phyloP scores from a whole-genome alignment of 2,113 vertebrate genomes.

The Poeciliopsis occidentalis region DNA sequence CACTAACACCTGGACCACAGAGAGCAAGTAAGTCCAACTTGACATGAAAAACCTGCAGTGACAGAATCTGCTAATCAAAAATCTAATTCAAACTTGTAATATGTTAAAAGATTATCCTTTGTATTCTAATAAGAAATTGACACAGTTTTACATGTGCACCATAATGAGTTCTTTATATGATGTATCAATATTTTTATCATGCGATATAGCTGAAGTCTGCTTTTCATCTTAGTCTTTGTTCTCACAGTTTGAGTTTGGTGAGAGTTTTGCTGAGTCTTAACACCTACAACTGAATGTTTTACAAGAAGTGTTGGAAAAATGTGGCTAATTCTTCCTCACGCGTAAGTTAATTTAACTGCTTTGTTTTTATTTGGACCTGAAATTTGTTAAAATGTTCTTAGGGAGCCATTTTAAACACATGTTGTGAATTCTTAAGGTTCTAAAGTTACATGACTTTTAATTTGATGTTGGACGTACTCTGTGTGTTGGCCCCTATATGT shows the following conservation, averaged over 20 bases:
- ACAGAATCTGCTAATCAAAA: not conserved
- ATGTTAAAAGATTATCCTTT: not conserved
- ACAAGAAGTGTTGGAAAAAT: not conserved
- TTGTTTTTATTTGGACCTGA: not conserved
- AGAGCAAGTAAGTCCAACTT: constrained; percentile 31
- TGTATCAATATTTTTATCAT: not conserved
- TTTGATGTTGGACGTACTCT: not conserved
- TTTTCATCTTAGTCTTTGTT: not conserved
- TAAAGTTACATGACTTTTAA: not conserved
- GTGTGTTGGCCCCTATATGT: not conserved
- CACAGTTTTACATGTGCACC: not conserved
- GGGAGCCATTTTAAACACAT: not conserved
- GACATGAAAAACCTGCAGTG: constrained; percentile 6
- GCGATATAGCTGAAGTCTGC: not conserved
- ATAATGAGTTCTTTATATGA: not conserved
- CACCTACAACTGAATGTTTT: not conserved
- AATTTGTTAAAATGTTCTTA: not conserved
- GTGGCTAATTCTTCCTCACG: not conserved
- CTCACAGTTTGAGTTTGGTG: not conserved
- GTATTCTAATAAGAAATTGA: not conserved
- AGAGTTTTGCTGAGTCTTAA: not conserved
- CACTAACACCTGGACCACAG: constrained; percentile 61
- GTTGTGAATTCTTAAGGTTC: not conserved
- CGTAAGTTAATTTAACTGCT: not conserved
- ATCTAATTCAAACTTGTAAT: not conserved